phyloP scores from a whole-genome alignment of 1,140 invertebrate genomes.

The Ganaspis sp. region DNA sequence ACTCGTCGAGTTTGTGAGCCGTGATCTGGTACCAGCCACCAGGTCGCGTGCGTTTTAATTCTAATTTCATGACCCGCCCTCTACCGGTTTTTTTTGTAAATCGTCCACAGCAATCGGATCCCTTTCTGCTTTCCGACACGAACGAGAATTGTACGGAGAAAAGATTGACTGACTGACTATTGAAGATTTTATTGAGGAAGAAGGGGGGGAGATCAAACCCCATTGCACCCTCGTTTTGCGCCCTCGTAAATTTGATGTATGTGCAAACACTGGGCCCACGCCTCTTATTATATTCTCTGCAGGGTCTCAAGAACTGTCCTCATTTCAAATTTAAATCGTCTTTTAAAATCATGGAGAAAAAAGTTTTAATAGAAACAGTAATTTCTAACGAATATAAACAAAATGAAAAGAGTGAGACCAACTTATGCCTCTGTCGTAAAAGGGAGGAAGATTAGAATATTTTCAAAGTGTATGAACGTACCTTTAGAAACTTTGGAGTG shows the following conservation, averaged over 20 bases:
- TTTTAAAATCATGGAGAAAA: too few relatives aligned
- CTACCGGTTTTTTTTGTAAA: slow-evolving; percentile 31
- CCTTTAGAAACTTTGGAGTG: too few relatives aligned
- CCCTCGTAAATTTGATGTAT: slow-evolving; percentile 63
- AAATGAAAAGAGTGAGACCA: too few relatives aligned
- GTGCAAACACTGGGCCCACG: slow-evolving; percentile 57
- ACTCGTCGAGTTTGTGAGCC: slow-evolving; percentile 38
- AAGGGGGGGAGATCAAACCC: slow-evolving; percentile 53
- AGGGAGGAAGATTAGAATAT: too few relatives aligned
- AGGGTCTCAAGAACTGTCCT: slow-evolving; percentile 1
- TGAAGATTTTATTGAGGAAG: slow-evolving; percentile 18
- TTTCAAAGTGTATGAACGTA: too few relatives aligned
- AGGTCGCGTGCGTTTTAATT: slow-evolving; percentile 68
- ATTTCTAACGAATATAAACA: too few relatives aligned
- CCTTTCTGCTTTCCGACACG: background rate
- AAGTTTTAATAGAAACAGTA: too few relatives aligned
- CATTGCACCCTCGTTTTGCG: slow-evolving; percentile 42
- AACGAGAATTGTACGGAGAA: slow-evolving; percentile 46
- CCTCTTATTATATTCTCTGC: slow-evolving; percentile 18
- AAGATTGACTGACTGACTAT: slow-evolving; percentile 66
- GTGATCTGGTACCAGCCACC: slow-evolving; percentile 39
- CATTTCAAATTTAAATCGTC: too few relatives aligned
- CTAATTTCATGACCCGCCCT: slow-evolving; percentile 52
- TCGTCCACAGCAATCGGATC: slow-evolving; percentile 27
- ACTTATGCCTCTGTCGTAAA: too few relatives aligned